Evolutionary conservation across 2,888 invertebrate genomes (phyloP).

Genomic region (Heliconius ismenius): DNA sequence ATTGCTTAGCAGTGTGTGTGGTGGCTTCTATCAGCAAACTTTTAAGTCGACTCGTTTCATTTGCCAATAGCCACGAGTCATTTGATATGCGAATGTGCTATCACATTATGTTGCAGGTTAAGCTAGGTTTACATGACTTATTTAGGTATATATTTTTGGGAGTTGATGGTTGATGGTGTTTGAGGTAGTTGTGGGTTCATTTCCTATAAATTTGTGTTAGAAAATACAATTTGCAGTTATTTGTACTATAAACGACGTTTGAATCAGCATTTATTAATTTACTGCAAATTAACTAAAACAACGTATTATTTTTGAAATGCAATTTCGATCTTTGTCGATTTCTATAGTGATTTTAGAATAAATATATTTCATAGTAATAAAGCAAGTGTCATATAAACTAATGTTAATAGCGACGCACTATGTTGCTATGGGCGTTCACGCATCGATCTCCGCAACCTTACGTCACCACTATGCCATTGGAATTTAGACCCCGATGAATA

Average conservation of each 20-base stretch:
- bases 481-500: slow-evolving; percentile 56
- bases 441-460: slow-evolving; percentile 62
- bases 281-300: too few species aligned
- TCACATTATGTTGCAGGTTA: slow-evolving; percentile 28
- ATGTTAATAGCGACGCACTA: slow-evolving; percentile 56
- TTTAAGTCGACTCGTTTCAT: slow-evolving; percentile 19
- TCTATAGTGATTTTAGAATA: background rate
- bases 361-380: background rate
- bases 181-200: too few species aligned
- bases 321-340: background rate
- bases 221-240: too few species aligned
- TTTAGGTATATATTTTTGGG: background rate
- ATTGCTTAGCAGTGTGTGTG: slow-evolving; percentile 19
- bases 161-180: background rate
- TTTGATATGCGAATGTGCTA: slow-evolving; percentile 26
- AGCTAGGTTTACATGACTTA: slow-evolving; percentile 10
- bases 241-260: too few species aligned
- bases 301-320: too few species aligned
- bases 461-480: slow-evolving; percentile 67
- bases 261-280: too few species aligned
- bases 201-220: too few species aligned
- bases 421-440: slow-evolving; percentile 70
- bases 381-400: slow-evolving; percentile 18
- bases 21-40: slow-evolving; percentile 22
- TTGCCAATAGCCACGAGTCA: slow-evolving; percentile 28